These are phyloP conservation scores for Nansenia antarctica DNA, from an alignment of 2,113 vertebrate species.

Conservation along the genomic window DNA sequence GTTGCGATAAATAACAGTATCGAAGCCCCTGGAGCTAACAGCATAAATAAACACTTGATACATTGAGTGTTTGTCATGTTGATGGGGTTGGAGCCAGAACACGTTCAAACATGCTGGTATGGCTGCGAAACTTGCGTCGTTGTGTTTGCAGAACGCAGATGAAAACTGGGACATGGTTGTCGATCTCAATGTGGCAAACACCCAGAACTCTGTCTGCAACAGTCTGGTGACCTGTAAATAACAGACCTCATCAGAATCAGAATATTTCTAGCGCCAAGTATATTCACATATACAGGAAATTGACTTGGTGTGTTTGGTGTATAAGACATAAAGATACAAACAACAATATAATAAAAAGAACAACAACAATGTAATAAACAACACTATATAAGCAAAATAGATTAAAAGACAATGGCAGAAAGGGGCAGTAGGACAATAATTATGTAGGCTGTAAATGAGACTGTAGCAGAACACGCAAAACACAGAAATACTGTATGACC, in stretches of 20 bases:
- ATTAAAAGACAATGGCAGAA: too few species aligned
- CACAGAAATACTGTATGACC: too few species aligned
- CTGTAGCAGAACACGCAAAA: too few species aligned
- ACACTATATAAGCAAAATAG: too few species aligned
- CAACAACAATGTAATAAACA: too few species aligned
- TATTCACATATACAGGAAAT: too few species aligned
- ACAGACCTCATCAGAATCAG: constrained; percentile 27
- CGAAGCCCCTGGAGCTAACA: not conserved
- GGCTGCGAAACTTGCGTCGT: constrained; percentile 28
- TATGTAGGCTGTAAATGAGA: too few species aligned
- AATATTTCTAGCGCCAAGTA: too few species aligned
- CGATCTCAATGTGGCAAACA: constrained; percentile 49
- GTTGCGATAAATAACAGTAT: not conserved
- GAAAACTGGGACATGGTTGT: constrained; percentile 57
- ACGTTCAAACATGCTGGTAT: constrained; percentile 66
- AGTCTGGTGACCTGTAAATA: constrained; percentile 37
- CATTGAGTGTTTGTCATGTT: constrained; percentile 58
- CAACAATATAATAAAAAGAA: too few species aligned
- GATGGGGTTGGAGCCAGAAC: constrained; percentile 49
- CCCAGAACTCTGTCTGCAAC: constrained; percentile 47
- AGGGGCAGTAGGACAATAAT: too few species aligned
- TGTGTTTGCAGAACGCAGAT: constrained; percentile 58
- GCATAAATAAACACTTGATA: constrained; percentile 44
- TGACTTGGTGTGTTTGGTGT: too few species aligned
- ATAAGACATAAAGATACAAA: too few species aligned